Conservation (phyloP, 2,888 invertebrate genomes). For the Schizotus pectinicornis region DNA sequence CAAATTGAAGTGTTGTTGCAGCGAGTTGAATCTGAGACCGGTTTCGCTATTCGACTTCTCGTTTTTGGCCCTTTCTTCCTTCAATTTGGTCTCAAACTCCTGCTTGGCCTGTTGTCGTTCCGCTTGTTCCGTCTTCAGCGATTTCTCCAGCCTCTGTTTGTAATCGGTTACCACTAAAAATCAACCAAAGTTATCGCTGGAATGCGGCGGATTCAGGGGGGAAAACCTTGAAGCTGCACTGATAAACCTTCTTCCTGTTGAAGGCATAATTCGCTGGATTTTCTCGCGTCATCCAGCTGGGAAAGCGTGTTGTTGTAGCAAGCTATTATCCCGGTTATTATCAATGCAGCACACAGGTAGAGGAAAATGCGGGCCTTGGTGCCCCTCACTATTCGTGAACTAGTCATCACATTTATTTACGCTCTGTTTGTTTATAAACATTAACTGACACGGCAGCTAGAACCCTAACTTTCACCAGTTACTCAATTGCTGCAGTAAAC, state of each 20-base stretch:
- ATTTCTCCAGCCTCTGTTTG: conserved; percentile 65
- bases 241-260: conserved; percentile 66
- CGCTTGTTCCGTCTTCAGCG: conserved; percentile 62
- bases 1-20: conserved; percentile 64
- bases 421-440: conserved; percentile 23
- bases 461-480: no score
- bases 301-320: conserved; percentile 66
- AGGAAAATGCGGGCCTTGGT: conserved; percentile 65
- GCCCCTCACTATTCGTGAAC: conserved; percentile 64
- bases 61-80: conserved; percentile 60
- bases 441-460: background rate
- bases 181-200: conserved; percentile 1
- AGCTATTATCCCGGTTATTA: conserved; percentile 63
- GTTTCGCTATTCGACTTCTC: conserved; percentile 61
- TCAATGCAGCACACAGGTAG: conserved; percentile 61
- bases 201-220: background rate
- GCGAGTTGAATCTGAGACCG: conserved; percentile 61
- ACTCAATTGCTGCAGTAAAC: no score
- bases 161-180: conserved; percentile 64
- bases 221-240: conserved; percentile 63
- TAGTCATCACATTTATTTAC: conserved; percentile 56
- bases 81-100: conserved; percentile 58
- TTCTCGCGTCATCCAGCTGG: conserved; percentile 64
- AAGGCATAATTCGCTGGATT: conserved; percentile 62
- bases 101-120: conserved; percentile 62